A percentile compares a stretch with the other conserved stretches of the same genome.
Conservation (phyloP, 2,797 vertebrate species). For the Falco cherrug region DNA sequence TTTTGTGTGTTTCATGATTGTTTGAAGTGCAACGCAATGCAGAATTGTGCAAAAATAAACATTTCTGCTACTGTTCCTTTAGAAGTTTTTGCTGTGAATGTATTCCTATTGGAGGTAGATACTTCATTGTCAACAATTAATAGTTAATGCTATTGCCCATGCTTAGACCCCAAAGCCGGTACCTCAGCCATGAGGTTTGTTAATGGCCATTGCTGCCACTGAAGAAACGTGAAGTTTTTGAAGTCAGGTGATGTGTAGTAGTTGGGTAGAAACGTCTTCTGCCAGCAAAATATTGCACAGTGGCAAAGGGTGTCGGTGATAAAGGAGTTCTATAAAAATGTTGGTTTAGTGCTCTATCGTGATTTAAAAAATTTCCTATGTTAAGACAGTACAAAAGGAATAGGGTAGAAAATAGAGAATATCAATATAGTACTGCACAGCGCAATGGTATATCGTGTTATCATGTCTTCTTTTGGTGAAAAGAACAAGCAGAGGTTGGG, state of each 20-base stretch:
- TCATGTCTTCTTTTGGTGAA: not conserved
- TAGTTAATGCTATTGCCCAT: not conserved
- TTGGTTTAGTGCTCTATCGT: not conserved
- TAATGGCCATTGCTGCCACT: not conserved
- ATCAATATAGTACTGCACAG: not conserved
- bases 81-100: not conserved
- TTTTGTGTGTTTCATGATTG: not conserved
- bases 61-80: not conserved
- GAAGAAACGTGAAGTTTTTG: not conserved
- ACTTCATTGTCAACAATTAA: not conserved
- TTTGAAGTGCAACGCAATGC: not conserved
- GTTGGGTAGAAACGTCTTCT: not conserved
- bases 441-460: accelerated
- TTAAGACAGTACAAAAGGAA: not conserved
- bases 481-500: not conserved
- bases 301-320: not conserved
- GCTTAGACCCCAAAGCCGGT: not conserved
- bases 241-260: not conserved
- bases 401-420: not conserved
- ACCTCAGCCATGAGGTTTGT: not conserved
- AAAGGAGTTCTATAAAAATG: not conserved
- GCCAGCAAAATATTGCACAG: not conserved
- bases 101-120: not conserved
- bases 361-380: not conserved
- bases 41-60: not conserved